phyloP scores from a whole-genome alignment of 1,140 invertebrate species.

The Microplitis demolitor region DNA sequence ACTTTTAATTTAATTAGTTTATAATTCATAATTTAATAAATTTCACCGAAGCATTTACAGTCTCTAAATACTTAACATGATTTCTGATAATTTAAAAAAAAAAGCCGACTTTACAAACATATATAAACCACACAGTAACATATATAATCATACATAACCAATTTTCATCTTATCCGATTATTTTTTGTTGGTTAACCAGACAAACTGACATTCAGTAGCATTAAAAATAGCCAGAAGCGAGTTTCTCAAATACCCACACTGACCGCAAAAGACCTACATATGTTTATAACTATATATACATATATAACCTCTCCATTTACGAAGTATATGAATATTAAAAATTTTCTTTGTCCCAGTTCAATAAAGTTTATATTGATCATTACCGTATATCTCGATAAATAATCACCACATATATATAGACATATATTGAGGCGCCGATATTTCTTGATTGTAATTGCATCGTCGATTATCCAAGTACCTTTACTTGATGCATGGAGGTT shows the following conservation, averaged over 20 bases:
- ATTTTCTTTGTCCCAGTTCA: constrained; percentile 9
- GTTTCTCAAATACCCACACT: neutral
- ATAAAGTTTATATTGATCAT: constrained; percentile 3
- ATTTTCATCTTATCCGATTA: neutral
- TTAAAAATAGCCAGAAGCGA: constrained; percentile 5
- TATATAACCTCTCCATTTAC: too few relatives aligned
- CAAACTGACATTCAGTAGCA: neutral
- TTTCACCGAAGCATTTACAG: too few relatives aligned
- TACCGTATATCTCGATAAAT: constrained; percentile 5
- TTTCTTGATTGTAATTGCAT: constrained; percentile 4
- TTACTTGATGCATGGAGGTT: neutral
- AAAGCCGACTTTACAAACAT: too few relatives aligned
- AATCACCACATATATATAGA: neutral
- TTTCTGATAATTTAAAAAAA: too few relatives aligned
- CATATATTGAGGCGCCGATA: neutral
- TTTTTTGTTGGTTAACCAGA: neutral
- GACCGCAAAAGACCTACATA: constrained; percentile 1
- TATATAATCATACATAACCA: neutral
- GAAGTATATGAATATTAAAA: neutral
- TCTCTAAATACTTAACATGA: too few relatives aligned
- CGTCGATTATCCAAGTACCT: neutral
- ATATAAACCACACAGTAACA: too few relatives aligned
- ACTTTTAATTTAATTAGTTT: too few relatives aligned
- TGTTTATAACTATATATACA: neutral
- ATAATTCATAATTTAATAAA: too few relatives aligned